Percentiles rank a stretch among this genome's conserved stretches.
These are phyloP conservation scores for Euthynnus affinis DNA, from an alignment of 2,797 vertebrate genomes.

Conservation along the genomic window DNA sequence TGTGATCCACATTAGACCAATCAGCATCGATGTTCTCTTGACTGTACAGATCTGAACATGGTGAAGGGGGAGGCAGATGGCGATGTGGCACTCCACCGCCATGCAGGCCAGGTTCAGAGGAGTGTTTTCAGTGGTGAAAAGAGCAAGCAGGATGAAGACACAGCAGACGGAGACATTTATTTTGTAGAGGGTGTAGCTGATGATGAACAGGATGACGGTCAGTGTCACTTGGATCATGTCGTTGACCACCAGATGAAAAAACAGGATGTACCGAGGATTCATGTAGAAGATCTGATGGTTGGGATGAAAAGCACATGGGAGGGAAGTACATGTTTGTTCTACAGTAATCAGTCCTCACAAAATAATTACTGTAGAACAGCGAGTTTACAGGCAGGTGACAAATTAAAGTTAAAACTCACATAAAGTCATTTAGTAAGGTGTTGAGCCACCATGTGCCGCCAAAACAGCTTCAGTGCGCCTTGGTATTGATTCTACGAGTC, in stretches of 20 bases:
- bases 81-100: constrained; percentile 83
- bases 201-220: constrained; percentile 63
- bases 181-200: constrained; percentile 71
- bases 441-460: too few relatives aligned
- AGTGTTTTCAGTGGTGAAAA: constrained; percentile 77
- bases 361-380: neutral
- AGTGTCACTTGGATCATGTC: constrained; percentile 82
- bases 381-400: too few relatives aligned
- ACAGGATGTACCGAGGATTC: constrained; percentile 84
- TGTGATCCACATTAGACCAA: constrained; percentile 75
- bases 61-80: constrained; percentile 80
- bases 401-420: too few relatives aligned
- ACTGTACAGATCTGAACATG: constrained; percentile 81
- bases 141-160: constrained; percentile 61
- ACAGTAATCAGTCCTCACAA: neutral
- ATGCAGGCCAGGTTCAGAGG: constrained; percentile 85
- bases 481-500: too few relatives aligned
- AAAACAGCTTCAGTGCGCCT: too few relatives aligned
- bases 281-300: constrained; percentile 65
- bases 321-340: neutral
- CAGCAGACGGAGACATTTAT: constrained; percentile 77
- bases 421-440: too few relatives aligned
- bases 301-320: neutral
- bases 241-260: constrained; percentile 83
- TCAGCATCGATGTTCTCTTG: constrained; percentile 64